phyloP scores from a whole-genome alignment of 2,113 vertebrate species.

The Rhodinocichla rosea region DNA sequence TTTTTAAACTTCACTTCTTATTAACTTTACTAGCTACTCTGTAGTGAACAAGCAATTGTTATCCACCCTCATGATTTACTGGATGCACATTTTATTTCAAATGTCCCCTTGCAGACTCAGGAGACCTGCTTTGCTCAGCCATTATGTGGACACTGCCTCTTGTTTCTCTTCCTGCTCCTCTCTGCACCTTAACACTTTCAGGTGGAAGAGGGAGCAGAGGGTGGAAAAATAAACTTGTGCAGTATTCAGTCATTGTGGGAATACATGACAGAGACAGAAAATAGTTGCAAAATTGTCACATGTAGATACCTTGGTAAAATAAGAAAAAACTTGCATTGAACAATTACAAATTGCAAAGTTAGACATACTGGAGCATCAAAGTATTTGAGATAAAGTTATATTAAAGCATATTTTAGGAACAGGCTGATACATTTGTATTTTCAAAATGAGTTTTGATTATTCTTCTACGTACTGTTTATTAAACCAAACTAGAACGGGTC shows the following conservation, averaged over 20 bases:
- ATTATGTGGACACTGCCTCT: not conserved
- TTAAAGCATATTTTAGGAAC: not conserved
- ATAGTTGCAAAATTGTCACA: not conserved
- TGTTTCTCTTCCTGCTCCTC: not conserved
- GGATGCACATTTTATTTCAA: not conserved
- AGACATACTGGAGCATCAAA: not conserved
- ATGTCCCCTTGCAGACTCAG: not conserved
- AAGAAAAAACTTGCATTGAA: not conserved
- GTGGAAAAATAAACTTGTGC: not conserved
- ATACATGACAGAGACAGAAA: not conserved
- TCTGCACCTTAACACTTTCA: not conserved
- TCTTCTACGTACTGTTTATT: not conserved
- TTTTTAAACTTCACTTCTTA: not conserved
- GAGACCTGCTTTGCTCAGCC: not conserved
- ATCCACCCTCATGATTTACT: not conserved
- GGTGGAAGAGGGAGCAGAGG: not conserved
- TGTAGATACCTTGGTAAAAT: not conserved
- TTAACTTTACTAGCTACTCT: not conserved
- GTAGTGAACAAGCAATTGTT: accelerated
- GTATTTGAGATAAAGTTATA: not conserved
- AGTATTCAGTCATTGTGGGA: not conserved
- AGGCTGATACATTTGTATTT: not conserved
- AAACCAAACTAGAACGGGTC: not conserved
- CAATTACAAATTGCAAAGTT: not conserved
- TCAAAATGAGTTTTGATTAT: not conserved